Evolutionary conservation across 2,797 vertebrate species (phyloP).

Genomic region (Gallirallus australis): DNA sequence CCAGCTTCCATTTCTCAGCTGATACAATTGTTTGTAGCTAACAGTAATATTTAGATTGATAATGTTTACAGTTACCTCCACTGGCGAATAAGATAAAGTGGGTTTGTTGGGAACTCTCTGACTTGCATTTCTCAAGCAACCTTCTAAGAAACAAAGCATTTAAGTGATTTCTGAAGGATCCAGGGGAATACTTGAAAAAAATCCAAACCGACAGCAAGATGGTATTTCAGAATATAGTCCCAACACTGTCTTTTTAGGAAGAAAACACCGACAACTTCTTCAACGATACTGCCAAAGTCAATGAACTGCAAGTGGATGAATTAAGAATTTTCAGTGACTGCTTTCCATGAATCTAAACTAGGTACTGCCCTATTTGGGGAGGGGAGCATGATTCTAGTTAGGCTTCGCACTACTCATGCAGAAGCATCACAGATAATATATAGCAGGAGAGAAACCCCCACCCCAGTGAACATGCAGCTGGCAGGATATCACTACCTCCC

Average conservation of each 20-base stretch:
- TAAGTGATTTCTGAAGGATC: neutral
- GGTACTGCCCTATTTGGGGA: neutral
- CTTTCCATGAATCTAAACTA: neutral
- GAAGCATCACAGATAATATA: neutral
- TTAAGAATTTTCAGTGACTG: neutral
- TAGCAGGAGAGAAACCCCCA: neutral
- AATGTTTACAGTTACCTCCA: neutral
- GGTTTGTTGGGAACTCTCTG: neutral
- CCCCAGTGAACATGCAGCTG: neutral
- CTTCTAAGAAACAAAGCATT: neutral
- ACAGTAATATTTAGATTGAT: neutral
- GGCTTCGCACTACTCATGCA: neutral
- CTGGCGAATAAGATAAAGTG: neutral
- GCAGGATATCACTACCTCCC: neutral
- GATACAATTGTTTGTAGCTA: neutral
- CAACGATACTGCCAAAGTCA: neutral
- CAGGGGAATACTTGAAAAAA: neutral
- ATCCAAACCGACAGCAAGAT: neutral
- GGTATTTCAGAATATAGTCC: neutral
- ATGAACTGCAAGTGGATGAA: neutral
- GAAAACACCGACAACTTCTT: neutral
- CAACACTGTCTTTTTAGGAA: neutral
- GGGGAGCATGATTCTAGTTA: neutral
- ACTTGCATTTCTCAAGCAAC: neutral
- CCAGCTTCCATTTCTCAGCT: neutral